phyloP scores from a whole-genome alignment of 2,113 vertebrate species.

The Podarcis cretensis region DNA sequence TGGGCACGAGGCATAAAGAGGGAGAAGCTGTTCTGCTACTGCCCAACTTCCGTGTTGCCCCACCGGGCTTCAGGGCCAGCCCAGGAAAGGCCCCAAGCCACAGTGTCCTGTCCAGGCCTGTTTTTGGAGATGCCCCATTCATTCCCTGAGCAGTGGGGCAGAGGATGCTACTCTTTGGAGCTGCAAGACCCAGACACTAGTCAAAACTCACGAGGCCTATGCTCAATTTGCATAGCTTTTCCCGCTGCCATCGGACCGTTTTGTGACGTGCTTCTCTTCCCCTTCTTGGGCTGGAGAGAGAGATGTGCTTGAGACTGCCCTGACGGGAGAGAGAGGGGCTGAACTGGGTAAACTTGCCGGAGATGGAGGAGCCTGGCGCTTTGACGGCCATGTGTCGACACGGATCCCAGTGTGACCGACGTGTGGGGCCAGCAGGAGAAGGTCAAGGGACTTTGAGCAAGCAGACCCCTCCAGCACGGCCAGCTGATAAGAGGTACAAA shows the following conservation, averaged over 20 bases:
- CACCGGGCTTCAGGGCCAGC: conserved; percentile 11
- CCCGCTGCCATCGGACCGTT: no score
- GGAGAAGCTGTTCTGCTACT: background rate
- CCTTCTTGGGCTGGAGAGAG: no score
- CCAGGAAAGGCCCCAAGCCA: background rate
- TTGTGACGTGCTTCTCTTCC: no score
- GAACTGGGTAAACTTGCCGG: no score
- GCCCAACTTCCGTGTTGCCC: background rate
- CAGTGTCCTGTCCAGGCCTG: background rate
- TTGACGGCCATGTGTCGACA: background rate
- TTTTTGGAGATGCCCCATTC: background rate
- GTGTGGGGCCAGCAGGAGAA: background rate
- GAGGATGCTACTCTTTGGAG: no score
- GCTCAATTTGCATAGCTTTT: no score
- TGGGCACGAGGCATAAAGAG: no score
- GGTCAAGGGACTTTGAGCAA: background rate
- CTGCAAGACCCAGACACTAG: background rate
- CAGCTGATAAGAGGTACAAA: background rate
- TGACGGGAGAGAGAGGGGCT: background rate
- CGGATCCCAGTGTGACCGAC: background rate
- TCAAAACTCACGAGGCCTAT: background rate
- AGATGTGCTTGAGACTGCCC: no score
- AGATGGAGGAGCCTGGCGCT: background rate
- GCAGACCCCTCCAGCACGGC: background rate
- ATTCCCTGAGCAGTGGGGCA: no score